A percentile compares a stretch with the other conserved stretches of the same genome.
phyloP scores from a whole-genome alignment of 2,888 invertebrate species.

The Scaptomyza parva region DNA sequence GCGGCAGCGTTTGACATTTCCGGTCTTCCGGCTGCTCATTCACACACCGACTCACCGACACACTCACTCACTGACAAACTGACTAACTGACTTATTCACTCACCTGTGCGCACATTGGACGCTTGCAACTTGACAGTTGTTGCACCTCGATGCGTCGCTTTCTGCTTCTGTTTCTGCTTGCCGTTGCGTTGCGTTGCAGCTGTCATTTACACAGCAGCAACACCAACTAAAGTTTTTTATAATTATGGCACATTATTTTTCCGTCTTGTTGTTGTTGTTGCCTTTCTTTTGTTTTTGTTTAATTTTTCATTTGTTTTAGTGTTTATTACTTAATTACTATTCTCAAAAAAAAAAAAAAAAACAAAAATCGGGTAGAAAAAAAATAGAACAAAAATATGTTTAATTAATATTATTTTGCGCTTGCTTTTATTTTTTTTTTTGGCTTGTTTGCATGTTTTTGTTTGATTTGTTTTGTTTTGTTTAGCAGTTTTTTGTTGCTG shows the following conservation, averaged over 20 bases:
- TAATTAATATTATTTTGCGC: slow-evolving; percentile 21
- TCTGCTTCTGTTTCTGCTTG: no score
- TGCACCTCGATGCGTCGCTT: slow-evolving; percentile 13
- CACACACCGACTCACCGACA: no score
- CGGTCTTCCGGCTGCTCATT: slow-evolving; percentile 4
- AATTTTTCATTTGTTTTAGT: slow-evolving; percentile 3
- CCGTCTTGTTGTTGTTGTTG: no score
- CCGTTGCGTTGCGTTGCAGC: neutral
- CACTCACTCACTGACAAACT: slow-evolving; percentile 22
- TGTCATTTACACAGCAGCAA: slow-evolving; percentile 31
- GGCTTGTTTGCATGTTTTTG: neutral
- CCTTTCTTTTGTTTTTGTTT: neutral
- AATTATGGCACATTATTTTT: no score
- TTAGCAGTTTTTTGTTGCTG: slow-evolving; percentile 8
- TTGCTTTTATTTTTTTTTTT: slow-evolving; percentile 1
- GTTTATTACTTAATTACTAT: slow-evolving; percentile 5
- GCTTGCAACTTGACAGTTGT: slow-evolving; percentile 21
- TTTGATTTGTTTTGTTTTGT: neutral
- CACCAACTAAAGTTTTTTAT: no score
- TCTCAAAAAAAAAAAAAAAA: neutral
- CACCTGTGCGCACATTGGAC: slow-evolving; percentile 51
- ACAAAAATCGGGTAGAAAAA: neutral
- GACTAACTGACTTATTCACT: slow-evolving; percentile 15
- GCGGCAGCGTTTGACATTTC: slow-evolving; percentile 7
- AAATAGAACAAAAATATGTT: slow-evolving; percentile 16